Conservation (phyloP, 2,888 invertebrate genomes). For the Protonemura montana region DNA sequence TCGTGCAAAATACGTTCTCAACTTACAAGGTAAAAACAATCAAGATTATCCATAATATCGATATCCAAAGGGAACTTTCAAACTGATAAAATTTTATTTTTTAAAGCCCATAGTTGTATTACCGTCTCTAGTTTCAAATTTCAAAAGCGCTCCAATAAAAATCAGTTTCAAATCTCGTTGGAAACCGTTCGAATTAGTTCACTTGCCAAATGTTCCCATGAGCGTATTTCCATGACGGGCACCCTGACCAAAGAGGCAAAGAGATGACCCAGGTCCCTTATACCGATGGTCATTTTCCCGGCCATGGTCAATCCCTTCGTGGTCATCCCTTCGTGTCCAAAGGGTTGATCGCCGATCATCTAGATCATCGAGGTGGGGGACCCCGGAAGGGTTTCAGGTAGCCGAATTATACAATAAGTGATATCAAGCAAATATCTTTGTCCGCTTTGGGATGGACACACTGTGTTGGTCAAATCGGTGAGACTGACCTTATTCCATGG, state of each 20-base stretch:
- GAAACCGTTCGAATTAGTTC: background rate
- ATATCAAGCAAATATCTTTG: background rate
- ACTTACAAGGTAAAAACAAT: too few species aligned
- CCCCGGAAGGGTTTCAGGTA: slow-evolving; percentile 37
- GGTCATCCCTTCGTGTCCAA: background rate
- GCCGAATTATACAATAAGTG: background rate
- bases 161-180: too few species aligned
- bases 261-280: background rate
- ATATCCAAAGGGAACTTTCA: too few species aligned
- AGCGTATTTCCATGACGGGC: background rate
- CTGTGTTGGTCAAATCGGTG: background rate
- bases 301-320: background rate
- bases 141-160: too few species aligned
- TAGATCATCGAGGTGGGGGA: slow-evolving; percentile 26
- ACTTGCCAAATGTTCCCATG: slow-evolving; percentile 15
- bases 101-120: too few species aligned
- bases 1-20: too few species aligned
- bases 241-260: background rate
- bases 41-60: too few species aligned
- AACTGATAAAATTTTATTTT: too few species aligned
- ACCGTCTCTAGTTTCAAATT: too few species aligned
- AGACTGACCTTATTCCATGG: background rate
- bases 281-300: background rate
- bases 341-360: slow-evolving; percentile 37
- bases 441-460: background rate